These are phyloP conservation scores for Oncopodura yosiiana DNA, from an alignment of 1,140 invertebrate genomes.

Conservation along the genomic window DNA sequence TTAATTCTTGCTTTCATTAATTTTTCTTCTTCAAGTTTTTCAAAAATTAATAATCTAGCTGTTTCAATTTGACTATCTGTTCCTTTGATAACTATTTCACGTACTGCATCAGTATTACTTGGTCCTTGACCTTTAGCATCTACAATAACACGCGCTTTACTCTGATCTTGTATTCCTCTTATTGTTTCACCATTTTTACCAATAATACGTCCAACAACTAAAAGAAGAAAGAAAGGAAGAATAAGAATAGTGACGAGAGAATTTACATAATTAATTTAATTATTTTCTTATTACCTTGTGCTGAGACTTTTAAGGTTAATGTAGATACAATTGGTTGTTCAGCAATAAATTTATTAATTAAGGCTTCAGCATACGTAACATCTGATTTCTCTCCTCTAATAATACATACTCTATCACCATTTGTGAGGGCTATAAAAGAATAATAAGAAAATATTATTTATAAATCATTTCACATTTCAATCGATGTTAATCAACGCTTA, in stretches of 20 bases:
- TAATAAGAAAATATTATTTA: neutral
- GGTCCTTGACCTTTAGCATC: too few species aligned
- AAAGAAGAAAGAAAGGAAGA: too few species aligned
- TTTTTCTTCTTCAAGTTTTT: slow-evolving; percentile 27
- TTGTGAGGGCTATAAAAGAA: slow-evolving; percentile 21
- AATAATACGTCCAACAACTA: slow-evolving; percentile 29
- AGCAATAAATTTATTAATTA: slow-evolving; percentile 23
- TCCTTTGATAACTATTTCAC: slow-evolving; percentile 17
- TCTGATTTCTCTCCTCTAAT: slow-evolving; percentile 14
- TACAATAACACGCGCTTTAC: slow-evolving; percentile 17
- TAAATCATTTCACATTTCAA: neutral
- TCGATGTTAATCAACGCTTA: slow-evolving; percentile 1
- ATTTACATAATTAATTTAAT: too few species aligned
- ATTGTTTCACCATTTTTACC: slow-evolving; percentile 28
- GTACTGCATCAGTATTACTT: neutral
- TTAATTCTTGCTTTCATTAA: neutral
- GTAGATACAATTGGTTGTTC: slow-evolving; percentile 19
- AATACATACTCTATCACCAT: slow-evolving; percentile 26
- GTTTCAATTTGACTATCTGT: slow-evolving; percentile 27
- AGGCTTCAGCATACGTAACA: slow-evolving; percentile 19
- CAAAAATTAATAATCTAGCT: slow-evolving; percentile 16
- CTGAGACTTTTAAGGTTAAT: slow-evolving; percentile 13
- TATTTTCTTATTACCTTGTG: too few species aligned
- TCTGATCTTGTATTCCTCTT: slow-evolving; percentile 25
- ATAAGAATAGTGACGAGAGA: too few species aligned